phyloP scores from a whole-genome alignment of 2,113 vertebrate species.

The Cyphomyrus discorhynchus region DNA sequence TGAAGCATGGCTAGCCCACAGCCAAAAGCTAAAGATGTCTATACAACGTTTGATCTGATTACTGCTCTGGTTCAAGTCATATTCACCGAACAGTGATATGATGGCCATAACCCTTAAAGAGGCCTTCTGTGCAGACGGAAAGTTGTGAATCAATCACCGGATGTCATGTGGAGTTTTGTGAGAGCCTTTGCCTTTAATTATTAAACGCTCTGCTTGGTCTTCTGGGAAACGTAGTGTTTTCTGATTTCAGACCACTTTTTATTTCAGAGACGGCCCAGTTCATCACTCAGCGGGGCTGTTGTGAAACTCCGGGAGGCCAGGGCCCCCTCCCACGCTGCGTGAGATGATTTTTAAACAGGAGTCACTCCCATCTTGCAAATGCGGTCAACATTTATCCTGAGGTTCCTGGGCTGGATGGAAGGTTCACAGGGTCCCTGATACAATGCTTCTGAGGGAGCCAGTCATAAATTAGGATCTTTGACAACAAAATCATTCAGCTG shows the following conservation, averaged over 20 bases:
- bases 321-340: neutral
- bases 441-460: neutral
- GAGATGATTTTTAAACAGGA: neutral
- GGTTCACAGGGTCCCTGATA: neutral
- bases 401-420: neutral
- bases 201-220: neutral
- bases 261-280: neutral
- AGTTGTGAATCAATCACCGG: neutral
- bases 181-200: constrained; percentile 13
- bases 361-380: neutral
- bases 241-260: constrained; percentile 15
- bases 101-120: neutral
- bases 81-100: neutral
- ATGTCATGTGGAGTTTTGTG: neutral
- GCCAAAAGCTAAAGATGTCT: neutral
- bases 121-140: neutral
- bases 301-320: neutral
- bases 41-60: neutral
- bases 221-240: neutral
- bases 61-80: neutral
- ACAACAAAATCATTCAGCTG: neutral
- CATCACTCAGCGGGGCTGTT: neutral
- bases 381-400: neutral
- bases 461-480: neutral
- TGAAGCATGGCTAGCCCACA: neutral